Evolutionary conservation across 2,888 invertebrate genomes (phyloP), one percentile per base, ranked within the genome.

Genomic region (Zonitis immaculata): DNA sequence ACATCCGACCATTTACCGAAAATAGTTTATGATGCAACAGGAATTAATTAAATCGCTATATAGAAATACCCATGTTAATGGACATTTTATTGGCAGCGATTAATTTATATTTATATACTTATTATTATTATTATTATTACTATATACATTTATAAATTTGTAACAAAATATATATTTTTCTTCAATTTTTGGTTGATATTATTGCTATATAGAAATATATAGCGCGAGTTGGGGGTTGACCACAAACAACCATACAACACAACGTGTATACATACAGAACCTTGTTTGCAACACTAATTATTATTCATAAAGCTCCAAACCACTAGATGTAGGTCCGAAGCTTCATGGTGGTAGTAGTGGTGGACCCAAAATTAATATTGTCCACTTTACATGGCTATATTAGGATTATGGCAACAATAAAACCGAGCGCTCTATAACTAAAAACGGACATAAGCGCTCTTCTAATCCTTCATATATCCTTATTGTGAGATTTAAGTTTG

Each of bases 261-360:
- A n/a, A n/a, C n/a, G n/a, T n/a, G n/a, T n/a, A n/a, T n/a, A n/a
- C 70, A 64, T 68, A 62, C 60, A 63, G 69, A 70, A 68, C 72
- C 73, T 72, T 73, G 72, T 74, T 73, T 70, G 72, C 69, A 72
- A 72, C 73, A 69, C 71, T 74, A 73, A 75, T 75, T 75, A 75
- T 74, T 74, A 75, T 75, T 75, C 75, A 75, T 75, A 75, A 73
- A 72, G 66, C 67, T 63, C 66, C 67, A 66, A 70, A n/a, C 72
- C 73, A 65, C 64, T 66, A 71, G 72, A 70, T 71, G n/a, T n/a
- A 71, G 70, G 68, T 69, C 70, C 68, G 64, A 4, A 64, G 66
- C 68, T 68, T 70, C n/a, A n/a, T n/a, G n/a, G n/a, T n/a, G n/a
- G n/a, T n/a, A n/a, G n/a, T n/a, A n/a, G n/a, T n/a, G n/a, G n/a